phyloP scores from a whole-genome alignment of 2,888 invertebrate genomes.

The Apomyelois bistriatella region DNA sequence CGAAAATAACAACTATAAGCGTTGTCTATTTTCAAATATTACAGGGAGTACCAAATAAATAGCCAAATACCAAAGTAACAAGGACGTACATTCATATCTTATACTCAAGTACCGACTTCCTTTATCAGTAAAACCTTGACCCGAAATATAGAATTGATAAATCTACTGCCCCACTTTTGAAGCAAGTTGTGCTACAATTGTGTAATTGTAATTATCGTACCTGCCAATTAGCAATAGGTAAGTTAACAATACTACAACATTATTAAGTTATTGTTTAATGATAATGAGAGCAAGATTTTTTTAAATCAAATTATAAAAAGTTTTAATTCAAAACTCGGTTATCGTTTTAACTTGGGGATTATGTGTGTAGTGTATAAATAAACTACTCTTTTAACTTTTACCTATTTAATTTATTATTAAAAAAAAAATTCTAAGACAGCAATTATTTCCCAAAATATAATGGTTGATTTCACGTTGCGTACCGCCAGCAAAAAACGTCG shows the following conservation, averaged over 20 bases:
- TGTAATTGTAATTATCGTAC: background rate
- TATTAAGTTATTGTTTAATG: background rate
- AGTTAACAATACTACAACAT: background rate
- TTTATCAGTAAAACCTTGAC: conserved; percentile 38
- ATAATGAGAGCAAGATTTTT: background rate
- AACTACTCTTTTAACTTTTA: too few relatives aligned
- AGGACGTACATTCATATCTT: background rate
- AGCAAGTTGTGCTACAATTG: conserved; percentile 7
- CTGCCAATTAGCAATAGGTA: background rate
- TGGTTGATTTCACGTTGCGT: background rate
- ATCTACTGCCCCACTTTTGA: conserved; percentile 31
- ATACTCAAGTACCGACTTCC: background rate
- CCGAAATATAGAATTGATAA: conserved; percentile 36
- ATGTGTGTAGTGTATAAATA: too few relatives aligned
- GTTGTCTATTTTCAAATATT: too few relatives aligned
- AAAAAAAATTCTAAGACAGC: too few relatives aligned
- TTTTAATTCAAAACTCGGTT: too few relatives aligned
- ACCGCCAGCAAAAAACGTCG: background rate
- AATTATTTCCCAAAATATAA: too few relatives aligned
- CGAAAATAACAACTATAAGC: too few relatives aligned
- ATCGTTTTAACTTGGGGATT: too few relatives aligned
- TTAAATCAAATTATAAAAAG: too few relatives aligned
- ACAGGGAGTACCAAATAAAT: too few relatives aligned
- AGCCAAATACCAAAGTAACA: background rate
- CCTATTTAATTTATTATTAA: too few relatives aligned